Base-by-base conservation (phyloP, 2,888 invertebrate species). In the Luffia ferchaultella region DNA sequence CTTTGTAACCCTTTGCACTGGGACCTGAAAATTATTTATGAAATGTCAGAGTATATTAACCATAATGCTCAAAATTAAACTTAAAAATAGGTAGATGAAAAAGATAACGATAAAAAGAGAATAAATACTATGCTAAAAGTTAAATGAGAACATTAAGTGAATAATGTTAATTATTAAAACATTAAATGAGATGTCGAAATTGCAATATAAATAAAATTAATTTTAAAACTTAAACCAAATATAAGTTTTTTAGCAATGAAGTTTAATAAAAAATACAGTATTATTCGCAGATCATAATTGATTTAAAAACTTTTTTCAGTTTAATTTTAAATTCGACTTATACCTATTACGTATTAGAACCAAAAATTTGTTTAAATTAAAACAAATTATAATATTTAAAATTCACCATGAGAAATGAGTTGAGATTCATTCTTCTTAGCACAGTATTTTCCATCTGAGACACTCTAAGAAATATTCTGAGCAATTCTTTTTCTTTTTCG, bases 381-480 rank as follows among this genome's bases (percentile, higher is more conserved):
- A 15, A 18, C 45, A 17, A 45, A 45, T 12, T 9, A 17, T 18
- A 15, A 20, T 17, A 16, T 20, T n/a, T 16, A 42, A 45, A 45
- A 60, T 78, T 74, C 73, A 95, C 96, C 96, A 97, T 97, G 51
- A 97, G 88, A 78, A 97, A 98, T n/a, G 97, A 96, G 78, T 97
- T 96, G 46, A 98, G 86, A 73, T 97, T 97, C 97, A 97, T 97
- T 61, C 97, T 87, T 60, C 97, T 86, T 59, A 97, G 82, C 55
- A 96, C 92, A 17, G 93, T 89, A 73, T 97, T 97, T 75, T 97
- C 97, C 93, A 96, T 96, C 85, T 97, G 97, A 41, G 97, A 97
- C 52, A 97, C 97, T 70, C 95, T 90, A 53, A 98, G 86, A 77
- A 97, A 98, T 76, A 97, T 96, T 71, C 96, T 87, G 59, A 97